phyloP scores from a whole-genome alignment of 2,888 invertebrate genomes.

The Axea sp. region DNA sequence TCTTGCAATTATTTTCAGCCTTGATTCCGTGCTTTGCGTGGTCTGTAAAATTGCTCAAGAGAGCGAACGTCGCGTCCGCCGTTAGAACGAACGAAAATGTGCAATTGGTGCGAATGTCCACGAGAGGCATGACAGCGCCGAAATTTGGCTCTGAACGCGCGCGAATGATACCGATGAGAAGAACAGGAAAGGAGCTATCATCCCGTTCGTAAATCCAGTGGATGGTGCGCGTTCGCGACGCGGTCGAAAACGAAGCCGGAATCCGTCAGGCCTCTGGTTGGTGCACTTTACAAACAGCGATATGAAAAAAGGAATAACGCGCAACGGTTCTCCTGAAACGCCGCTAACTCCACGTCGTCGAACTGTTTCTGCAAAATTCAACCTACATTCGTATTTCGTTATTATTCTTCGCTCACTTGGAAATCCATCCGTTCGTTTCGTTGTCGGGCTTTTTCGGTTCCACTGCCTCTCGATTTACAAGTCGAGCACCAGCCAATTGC shows the following conservation, averaged over 20 bases:
- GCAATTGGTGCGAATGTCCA: too few species aligned
- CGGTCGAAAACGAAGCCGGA: constrained; percentile 37
- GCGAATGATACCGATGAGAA: not conserved
- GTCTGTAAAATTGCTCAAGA: too few species aligned
- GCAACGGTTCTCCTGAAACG: constrained; percentile 18
- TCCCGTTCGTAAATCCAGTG: constrained; percentile 14
- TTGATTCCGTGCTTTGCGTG: too few species aligned
- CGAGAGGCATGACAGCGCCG: too few species aligned
- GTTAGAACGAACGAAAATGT: not conserved
- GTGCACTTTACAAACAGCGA: constrained; percentile 44
- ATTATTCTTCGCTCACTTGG: constrained; percentile 28
- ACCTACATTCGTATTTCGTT: constrained; percentile 35
- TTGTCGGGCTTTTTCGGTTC: not conserved
- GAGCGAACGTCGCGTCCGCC: too few species aligned
- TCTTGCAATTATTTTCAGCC: too few species aligned
- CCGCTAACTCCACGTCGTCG: constrained; percentile 2
- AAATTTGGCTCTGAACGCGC: constrained; percentile 1
- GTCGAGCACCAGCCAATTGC: too few species aligned
- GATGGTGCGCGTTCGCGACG: constrained; percentile 6
- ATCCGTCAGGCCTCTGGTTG: constrained; percentile 48
- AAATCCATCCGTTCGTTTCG: constrained; percentile 16
- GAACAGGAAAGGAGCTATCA: not conserved
- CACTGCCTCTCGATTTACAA: too few species aligned
- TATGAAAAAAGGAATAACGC: constrained; percentile 41
- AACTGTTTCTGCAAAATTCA: constrained; percentile 22